phyloP scores from a whole-genome alignment of 2,888 invertebrate species.

The Perizoma affinitatum region DNA sequence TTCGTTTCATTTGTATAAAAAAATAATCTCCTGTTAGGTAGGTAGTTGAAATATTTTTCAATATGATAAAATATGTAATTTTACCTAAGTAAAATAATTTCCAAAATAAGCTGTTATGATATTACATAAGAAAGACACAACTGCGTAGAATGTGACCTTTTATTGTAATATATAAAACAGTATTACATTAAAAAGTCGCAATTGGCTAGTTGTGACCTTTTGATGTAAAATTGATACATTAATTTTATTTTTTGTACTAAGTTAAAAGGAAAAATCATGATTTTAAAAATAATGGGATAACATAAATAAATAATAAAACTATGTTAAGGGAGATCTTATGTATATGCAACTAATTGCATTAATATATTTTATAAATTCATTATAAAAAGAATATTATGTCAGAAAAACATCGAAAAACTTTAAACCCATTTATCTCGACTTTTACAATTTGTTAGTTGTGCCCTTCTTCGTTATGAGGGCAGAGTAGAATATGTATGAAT shows the following conservation, averaged over 20 bases:
- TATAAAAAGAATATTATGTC: background rate
- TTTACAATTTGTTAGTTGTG: conserved; percentile 4
- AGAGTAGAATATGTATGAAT: background rate
- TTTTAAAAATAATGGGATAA: conserved; percentile 5
- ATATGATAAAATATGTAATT: too few species aligned
- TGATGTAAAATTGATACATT: too few species aligned
- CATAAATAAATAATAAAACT: conserved; percentile 2
- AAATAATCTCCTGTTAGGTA: too few species aligned
- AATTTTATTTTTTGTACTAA: too few species aligned
- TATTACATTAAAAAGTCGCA: too few species aligned
- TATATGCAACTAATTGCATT: conserved; percentile 1
- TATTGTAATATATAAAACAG: too few species aligned
- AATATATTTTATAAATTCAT: conserved; percentile 3
- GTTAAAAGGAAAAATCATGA: conserved; percentile 5
- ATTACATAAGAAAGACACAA: too few species aligned
- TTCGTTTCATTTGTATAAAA: conserved; percentile 1
- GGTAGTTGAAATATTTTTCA: too few species aligned
- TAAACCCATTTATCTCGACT: conserved; percentile 5
- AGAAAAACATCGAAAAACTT: conserved; percentile 3
- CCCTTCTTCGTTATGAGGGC: conserved; percentile 1
- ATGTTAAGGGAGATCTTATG: conserved; percentile 1
- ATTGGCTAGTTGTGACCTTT: too few species aligned
- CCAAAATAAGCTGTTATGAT: too few species aligned
- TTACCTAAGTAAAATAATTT: too few species aligned
- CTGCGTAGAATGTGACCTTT: too few species aligned